Conservation (phyloP, 2,888 invertebrate species). For the Beris chalybata region DNA sequence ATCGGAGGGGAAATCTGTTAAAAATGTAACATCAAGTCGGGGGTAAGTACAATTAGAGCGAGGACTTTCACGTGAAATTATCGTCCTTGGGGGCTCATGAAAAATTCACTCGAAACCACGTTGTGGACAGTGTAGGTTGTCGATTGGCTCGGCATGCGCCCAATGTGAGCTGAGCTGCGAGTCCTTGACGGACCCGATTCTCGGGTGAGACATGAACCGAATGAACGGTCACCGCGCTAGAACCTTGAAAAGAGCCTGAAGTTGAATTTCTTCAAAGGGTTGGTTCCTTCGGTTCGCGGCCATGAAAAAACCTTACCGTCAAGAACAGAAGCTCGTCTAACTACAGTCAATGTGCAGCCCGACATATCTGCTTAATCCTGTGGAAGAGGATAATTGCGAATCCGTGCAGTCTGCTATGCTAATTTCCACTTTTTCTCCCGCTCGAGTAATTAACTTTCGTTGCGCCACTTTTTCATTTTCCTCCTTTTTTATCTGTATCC, state of each 20-base stretch:
- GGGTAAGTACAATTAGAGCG: conserved; percentile 13
- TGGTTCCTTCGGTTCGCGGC: no score
- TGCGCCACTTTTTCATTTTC: conserved; percentile 22
- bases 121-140: conserved; percentile 1
- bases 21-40: neutral
- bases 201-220: no score
- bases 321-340: no score
- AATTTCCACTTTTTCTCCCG: conserved; percentile 29
- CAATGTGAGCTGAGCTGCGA: no score
- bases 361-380: conserved; percentile 9
- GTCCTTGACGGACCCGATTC: no score
- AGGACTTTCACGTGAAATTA: conserved; percentile 7
- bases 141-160: no score
- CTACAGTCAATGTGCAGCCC: no score
- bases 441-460: conserved; percentile 27
- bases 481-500: neutral
- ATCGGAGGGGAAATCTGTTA: neutral
- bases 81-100: conserved; percentile 2
- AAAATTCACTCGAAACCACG: conserved; percentile 22
- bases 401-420: conserved; percentile 19
- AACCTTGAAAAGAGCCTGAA: no score
- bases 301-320: no score
- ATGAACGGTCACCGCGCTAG: no score
- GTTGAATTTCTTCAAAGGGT: no score
- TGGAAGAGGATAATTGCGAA: conserved; percentile 7